Base-by-base conservation (phyloP, 2,888 invertebrate genomes). In the Cheiracanthium punctorium region DNA sequence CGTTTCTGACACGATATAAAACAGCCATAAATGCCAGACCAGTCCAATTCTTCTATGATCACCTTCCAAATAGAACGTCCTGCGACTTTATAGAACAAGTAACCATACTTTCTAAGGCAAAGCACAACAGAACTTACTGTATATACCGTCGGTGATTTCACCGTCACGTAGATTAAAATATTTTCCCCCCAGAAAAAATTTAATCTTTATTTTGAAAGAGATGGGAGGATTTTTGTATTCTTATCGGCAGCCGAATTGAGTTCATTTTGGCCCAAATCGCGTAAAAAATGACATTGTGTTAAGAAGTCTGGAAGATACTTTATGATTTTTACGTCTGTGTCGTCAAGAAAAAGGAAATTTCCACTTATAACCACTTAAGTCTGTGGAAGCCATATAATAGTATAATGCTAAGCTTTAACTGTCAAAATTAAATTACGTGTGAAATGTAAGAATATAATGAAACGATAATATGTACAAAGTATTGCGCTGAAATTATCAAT, bases 1-100 rank as follows among this genome's bases (percentile, higher is more conserved):
- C 81, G 75, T 87, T 80, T 72, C 76, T 87, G 80, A 87, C 86
- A 81, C 80, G 86, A 80, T 76, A 87, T 87, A 87, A 87, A 87
- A 87, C 20, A 81, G 72, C 86, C 80, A 87, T 81, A 87, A 87
- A 87, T 87, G 86, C 86, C 86, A 87, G 72, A 43, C 76, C 73
- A 74, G 74, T 85, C 85, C 80, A 85, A 85, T 85, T 85, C 80
- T 75, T 75, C 80, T 74, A 65, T 41, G 74, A 85, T 80, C 74
- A 79, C 85, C 74, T 69, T 84, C 79, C 58, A 65, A 84, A 71
- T 69, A 80, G 33, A 29, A 76, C 71, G 77, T 72, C 77, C 72
- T 67, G 77, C 41, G 72, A 79, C 84, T 84, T 72, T 82, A 75
- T 30, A 73, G 73, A 32, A 82, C 82, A 65, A 76, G 76, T 71